Conservation (phyloP, 2,113 vertebrate species). For the Gallinago media region DNA sequence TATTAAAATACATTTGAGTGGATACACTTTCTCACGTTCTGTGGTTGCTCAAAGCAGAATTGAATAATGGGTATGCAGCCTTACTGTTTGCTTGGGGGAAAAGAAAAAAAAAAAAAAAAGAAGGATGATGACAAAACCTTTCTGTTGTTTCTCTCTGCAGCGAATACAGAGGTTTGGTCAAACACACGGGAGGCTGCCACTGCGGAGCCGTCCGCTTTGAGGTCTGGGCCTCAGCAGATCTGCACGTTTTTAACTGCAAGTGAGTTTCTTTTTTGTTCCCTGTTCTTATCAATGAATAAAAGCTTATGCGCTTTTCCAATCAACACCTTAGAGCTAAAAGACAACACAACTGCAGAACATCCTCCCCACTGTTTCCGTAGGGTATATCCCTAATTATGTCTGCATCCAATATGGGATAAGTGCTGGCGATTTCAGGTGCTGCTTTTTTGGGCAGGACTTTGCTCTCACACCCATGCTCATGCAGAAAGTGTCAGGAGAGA, state of each 20-base stretch:
- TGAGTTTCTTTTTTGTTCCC: conserved; percentile 69
- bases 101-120: no score
- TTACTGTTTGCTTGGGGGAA: not conserved
- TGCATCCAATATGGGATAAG: not conserved
- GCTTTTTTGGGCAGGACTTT: not conserved
- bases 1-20: not conserved
- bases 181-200: conserved; percentile 92
- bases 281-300: not conserved
- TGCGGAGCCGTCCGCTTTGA: conserved; percentile 92
- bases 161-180: conserved; percentile 85
- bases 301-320: not conserved
- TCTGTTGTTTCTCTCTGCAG: conserved; percentile 58
- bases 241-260: conserved; percentile 96
- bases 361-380: not conserved
- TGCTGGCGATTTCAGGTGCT: not conserved
- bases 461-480: not conserved
- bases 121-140: not conserved
- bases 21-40: not conserved
- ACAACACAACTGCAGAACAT: not conserved
- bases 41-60: not conserved
- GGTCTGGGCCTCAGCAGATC: conserved; percentile 85
- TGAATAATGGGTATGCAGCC: not conserved
- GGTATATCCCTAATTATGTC: not conserved
- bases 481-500: not conserved
- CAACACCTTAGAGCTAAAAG: not conserved